phyloP scores from a whole-genome alignment of 1,140 invertebrate species.

The Phenacoccus solenopsis region DNA sequence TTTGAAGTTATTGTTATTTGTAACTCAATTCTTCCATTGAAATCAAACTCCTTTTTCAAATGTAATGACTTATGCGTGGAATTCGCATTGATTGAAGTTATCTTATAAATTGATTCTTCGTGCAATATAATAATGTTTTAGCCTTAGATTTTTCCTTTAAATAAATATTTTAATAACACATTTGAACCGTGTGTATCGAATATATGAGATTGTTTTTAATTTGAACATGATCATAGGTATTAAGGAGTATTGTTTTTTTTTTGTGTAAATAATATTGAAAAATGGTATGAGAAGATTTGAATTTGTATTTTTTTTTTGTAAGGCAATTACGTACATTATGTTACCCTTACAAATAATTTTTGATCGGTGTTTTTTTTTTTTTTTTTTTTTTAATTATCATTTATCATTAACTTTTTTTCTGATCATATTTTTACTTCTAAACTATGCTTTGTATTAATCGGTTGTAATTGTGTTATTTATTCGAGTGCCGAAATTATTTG shows the following conservation, averaged over 20 bases:
- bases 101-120: background rate
- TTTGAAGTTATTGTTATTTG: no score
- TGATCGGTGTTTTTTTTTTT: background rate
- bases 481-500: background rate
- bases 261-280: background rate
- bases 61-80: no score
- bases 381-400: background rate
- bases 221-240: background rate
- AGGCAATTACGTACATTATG: background rate
- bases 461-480: background rate
- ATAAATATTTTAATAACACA: background rate
- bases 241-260: background rate
- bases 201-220: no score
- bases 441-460: background rate
- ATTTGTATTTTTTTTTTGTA: background rate
- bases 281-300: background rate
- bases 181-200: background rate
- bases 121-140: conserved; percentile 2
- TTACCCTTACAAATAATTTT: background rate
- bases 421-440: background rate
- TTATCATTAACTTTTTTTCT: no score
- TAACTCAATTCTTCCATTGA: background rate
- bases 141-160: background rate
- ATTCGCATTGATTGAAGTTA: no score
- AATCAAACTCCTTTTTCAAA: no score